Percentiles rank a stretch among this genome's conserved stretches.
Conservation (phyloP, 2,888 invertebrate genomes). For the Lasioglossum villosulum region DNA sequence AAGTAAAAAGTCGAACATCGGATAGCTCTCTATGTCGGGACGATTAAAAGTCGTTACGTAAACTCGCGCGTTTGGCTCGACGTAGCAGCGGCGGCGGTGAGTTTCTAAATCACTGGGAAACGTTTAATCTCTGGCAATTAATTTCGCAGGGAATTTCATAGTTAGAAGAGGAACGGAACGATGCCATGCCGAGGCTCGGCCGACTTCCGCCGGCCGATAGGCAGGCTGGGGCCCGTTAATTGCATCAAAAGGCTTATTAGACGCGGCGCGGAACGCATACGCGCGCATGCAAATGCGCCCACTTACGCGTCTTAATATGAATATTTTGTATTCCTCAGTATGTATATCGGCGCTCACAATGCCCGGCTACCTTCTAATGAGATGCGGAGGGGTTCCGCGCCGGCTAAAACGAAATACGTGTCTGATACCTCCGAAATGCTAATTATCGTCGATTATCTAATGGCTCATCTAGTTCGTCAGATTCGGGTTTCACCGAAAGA, state of each 20-base stretch:
- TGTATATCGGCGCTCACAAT: slow-evolving; percentile 38
- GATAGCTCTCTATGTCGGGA: not conserved
- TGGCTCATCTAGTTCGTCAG: not conserved
- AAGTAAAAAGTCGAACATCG: slow-evolving; percentile 16
- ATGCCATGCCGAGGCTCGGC: not conserved
- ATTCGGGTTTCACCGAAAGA: not conserved
- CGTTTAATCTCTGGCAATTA: slow-evolving; percentile 29
- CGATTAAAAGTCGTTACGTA: slow-evolving; percentile 19
- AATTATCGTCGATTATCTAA: slow-evolving; percentile 34
- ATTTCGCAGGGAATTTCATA: slow-evolving; percentile 7
- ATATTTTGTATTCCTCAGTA: slow-evolving; percentile 41
- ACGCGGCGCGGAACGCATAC: slow-evolving; percentile 26
- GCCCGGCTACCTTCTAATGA: slow-evolving; percentile 31
- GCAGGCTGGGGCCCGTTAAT: slow-evolving; percentile 36
- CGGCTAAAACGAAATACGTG: slow-evolving; percentile 27
- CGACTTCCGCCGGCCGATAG: slow-evolving; percentile 42
- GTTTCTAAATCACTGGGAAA: slow-evolving; percentile 4
- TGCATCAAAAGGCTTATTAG: slow-evolving; percentile 49
- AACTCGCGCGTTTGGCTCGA: not conserved
- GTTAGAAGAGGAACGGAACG: slow-evolving; percentile 4
- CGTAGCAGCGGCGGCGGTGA: not conserved
- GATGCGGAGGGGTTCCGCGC: slow-evolving; percentile 10
- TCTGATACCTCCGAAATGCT: slow-evolving; percentile 20
- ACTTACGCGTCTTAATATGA: slow-evolving; percentile 44
- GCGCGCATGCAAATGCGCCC: slow-evolving; percentile 45